A percentile compares a stretch with the other conserved stretches of the same genome.
Conservation (phyloP, 1,140 invertebrate genomes). For the Drosophila melanogaster region DNA sequence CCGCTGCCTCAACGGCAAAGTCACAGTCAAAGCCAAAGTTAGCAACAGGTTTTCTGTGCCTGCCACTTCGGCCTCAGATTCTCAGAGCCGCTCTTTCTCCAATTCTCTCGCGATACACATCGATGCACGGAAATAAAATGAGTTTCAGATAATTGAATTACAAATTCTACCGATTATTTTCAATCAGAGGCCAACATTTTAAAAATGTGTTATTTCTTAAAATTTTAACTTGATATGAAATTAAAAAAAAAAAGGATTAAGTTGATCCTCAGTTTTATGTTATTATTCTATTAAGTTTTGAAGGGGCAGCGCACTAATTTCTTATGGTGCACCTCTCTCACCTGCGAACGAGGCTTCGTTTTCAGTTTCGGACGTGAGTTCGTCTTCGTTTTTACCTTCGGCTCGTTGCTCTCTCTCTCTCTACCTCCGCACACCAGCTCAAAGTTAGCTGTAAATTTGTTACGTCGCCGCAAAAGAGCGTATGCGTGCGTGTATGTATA, state of each 20-base stretch:
- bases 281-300: not conserved
- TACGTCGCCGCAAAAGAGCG: constrained; percentile 60
- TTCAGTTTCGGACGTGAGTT: constrained; percentile 16
- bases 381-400: constrained; percentile 30
- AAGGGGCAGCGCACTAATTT: not conserved
- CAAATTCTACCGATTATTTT: no score
- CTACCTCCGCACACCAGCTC: constrained; percentile 57
- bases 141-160: not conserved
- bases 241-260: no score
- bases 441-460: constrained; percentile 84
- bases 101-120: constrained; percentile 20
- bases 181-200: not conserved
- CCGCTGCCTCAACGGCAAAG: constrained; percentile 64
- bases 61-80: constrained; percentile 12
- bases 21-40: constrained; percentile 79
- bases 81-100: constrained; percentile 10
- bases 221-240: no score
- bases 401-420: constrained; percentile 15
- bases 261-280: not conserved
- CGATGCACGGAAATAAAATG: not conserved
- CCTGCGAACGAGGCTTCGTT: constrained; percentile 22
- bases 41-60: constrained; percentile 57
- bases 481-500: not conserved
- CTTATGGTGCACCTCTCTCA: constrained; percentile 4
- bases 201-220: not conserved